These are phyloP conservation scores for Holothuria glaberrima DNA, from an alignment of 35 echinoderm and acorn worm species.

Conservation along the genomic window DNA sequence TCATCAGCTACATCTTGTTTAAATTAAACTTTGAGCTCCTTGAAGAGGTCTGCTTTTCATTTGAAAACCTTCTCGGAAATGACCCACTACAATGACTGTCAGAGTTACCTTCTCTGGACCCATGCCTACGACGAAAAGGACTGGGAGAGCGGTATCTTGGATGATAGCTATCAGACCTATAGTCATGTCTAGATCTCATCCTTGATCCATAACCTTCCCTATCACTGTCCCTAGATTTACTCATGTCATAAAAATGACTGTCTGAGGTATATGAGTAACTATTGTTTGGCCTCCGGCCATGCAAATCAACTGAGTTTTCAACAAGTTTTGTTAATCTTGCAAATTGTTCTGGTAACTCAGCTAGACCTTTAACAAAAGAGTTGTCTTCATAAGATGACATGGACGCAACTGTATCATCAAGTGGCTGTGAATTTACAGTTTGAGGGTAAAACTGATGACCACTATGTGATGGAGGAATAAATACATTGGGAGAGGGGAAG, in stretches of 20 bases:
- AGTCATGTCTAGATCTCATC: background rate
- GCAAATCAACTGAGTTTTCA: too few relatives aligned
- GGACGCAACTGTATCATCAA: background rate
- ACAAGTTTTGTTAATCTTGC: too few relatives aligned
- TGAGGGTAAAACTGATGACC: background rate
- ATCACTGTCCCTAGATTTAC: background rate
- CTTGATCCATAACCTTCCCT: background rate
- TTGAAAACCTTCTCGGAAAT: too few relatives aligned
- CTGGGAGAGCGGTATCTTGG: slow-evolving; percentile 5
- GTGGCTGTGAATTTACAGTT: background rate
- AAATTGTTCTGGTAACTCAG: background rate
- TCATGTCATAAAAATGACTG: background rate
- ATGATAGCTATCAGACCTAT: too few relatives aligned
- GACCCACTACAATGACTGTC: background rate
- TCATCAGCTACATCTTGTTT: too few relatives aligned
- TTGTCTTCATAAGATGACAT: too few relatives aligned
- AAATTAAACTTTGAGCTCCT: too few relatives aligned
- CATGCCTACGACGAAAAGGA: background rate
- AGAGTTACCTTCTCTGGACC: background rate
- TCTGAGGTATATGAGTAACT: background rate
- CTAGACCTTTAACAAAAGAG: background rate
- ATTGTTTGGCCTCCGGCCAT: too few relatives aligned
- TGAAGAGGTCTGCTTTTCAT: too few relatives aligned
- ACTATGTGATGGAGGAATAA: too few relatives aligned
- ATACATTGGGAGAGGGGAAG: too few relatives aligned